A percentile compares a stretch with the other conserved stretches of the same genome.
Evolutionary conservation across 2,888 invertebrate species (phyloP).

Genomic region (Baccha elongata): DNA sequence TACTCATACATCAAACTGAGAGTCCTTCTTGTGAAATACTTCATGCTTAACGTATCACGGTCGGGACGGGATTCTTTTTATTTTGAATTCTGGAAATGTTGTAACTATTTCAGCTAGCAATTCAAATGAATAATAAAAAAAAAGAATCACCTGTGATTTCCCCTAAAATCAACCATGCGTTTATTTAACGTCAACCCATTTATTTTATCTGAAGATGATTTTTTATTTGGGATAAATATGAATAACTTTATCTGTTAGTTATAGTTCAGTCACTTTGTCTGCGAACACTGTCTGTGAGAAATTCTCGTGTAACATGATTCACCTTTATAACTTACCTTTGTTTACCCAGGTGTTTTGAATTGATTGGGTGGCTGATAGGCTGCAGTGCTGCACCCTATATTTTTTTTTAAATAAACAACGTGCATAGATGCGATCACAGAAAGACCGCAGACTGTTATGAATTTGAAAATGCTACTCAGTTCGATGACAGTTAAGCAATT

Average conservation of each 20-base stretch:
- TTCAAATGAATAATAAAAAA: neutral
- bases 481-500: neutral
- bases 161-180: neutral
- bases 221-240: neutral
- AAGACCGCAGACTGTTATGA: neutral
- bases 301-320: constrained; percentile 9
- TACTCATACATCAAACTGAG: too few species aligned
- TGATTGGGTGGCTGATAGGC: neutral
- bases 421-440: neutral
- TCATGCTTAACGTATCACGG: neutral
- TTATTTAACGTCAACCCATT: neutral
- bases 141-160: neutral
- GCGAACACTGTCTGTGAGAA: neutral
- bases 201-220: neutral
- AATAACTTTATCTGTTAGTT: too few species aligned
- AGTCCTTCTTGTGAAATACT: too few species aligned
- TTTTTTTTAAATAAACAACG: too few species aligned
- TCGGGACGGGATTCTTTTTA: neutral
- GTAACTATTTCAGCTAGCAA: neutral
- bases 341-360: constrained; percentile 33
- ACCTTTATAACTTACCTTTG: constrained; percentile 23
- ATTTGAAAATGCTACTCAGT: neutral
- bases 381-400: constrained; percentile 12
- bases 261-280: neutral
- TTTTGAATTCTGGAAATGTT: too few species aligned